phyloP scores from a whole-genome alignment of 2,113 vertebrate species.

The Osmerus mordax region DNA sequence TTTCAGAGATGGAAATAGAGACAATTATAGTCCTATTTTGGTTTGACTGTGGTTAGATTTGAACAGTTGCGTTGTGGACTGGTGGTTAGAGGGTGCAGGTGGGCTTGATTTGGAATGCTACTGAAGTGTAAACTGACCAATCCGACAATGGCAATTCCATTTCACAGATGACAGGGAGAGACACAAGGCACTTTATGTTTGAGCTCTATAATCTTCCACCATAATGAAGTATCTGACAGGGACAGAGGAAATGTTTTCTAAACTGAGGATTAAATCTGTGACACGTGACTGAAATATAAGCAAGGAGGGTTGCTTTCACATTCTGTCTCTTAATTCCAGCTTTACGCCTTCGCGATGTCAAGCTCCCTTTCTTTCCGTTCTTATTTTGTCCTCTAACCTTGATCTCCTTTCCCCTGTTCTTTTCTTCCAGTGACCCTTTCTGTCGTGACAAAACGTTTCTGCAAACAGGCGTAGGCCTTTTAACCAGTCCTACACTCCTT shows the following conservation, averaged over 20 bases:
- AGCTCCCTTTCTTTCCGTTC: neutral
- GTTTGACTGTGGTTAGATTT: neutral
- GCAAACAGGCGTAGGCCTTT: conserved; percentile 23
- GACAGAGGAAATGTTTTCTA: neutral
- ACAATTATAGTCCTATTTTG: conserved; percentile 28
- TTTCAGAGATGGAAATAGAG: conserved; percentile 27
- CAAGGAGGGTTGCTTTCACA: no score
- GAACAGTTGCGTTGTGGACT: neutral
- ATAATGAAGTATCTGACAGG: neutral
- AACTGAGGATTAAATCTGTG: neutral
- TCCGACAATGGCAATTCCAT: neutral
- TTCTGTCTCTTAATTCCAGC: neutral
- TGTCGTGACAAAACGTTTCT: neutral
- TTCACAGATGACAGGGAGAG: neutral
- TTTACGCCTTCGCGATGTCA: neutral
- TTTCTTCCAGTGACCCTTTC: neutral
- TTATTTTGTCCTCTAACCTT: conserved; percentile 5
- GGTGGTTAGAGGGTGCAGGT: neutral
- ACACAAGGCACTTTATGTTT: neutral
- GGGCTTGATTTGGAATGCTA: conserved; percentile 1
- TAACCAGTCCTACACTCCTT: conserved; percentile 17
- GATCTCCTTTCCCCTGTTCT: conserved; percentile 28
- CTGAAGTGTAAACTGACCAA: neutral
- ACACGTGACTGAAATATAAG: neutral
- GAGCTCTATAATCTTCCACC: neutral